These are phyloP conservation scores for Cichladusa arquata DNA, from an alignment of 2,113 vertebrate species.

Conservation along the genomic window DNA sequence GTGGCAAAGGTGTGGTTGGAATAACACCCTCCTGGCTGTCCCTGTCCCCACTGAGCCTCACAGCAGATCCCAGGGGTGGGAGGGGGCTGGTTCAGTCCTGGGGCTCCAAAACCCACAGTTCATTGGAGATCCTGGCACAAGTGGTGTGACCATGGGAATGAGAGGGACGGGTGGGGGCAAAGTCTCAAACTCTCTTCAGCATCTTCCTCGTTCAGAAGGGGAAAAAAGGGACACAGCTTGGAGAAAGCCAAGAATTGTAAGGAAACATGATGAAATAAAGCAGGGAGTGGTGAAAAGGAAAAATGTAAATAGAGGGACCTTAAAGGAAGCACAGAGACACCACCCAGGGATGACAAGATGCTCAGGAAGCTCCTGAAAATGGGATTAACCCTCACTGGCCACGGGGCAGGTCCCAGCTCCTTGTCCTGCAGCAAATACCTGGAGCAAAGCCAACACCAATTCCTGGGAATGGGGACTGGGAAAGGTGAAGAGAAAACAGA, in stretches of 20 bases:
- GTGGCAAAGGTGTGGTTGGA: neutral
- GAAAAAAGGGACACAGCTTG: neutral
- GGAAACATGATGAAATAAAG: neutral
- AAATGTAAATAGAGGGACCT: neutral
- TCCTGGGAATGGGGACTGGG: neutral
- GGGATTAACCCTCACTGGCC: neutral
- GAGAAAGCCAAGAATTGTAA: neutral
- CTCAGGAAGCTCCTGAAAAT: neutral
- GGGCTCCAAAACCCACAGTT: neutral
- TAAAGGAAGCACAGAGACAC: neutral
- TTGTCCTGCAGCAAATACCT: neutral
- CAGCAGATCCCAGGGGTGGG: neutral
- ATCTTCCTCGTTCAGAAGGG: neutral
- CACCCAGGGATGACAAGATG: neutral
- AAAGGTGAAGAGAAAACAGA: neutral
- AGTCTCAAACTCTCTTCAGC: neutral
- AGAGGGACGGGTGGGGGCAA: neutral
- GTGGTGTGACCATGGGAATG: fast-evolving
- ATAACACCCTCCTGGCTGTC: neutral
- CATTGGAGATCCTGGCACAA: neutral
- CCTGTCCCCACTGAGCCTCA: neutral
- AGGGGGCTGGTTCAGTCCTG: neutral
- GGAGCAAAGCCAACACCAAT: neutral
- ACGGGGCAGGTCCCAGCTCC: neutral
- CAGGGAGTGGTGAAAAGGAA: neutral